Base-by-base conservation (phyloP, 2,113 vertebrate genomes). In the Phyllostomus hastatus region DNA sequence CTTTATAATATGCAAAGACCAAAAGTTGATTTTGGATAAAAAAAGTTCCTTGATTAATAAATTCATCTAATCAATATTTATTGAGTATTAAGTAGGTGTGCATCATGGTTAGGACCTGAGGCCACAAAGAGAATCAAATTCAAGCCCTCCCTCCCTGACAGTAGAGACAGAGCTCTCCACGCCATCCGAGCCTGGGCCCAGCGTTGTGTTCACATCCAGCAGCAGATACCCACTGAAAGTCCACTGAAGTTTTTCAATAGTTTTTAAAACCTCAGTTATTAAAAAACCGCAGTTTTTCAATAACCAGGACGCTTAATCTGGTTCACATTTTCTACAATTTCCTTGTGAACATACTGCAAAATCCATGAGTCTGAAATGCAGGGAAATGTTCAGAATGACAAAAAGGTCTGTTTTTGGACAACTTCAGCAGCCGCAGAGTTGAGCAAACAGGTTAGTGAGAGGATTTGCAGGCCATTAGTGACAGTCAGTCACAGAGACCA, bases 131-230 rank as follows among this genome's bases (percentile, higher is more conserved):
- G 3, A 10, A 79, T 9, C 17, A 50, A 41, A 35, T 5, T 11
- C 8, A 28, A 11, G 19, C 12, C 2, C 2, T 14, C 3, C 10
- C 2, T 2, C 12, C 16, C 33, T 2, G 41, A 59, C 31, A 52
- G 16, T 3, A 3, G 15, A 57, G n/a, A 12, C 31, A 1, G 4
- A 10, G 26, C 9, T 19, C 26, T 31, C 24, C 2, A 1, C 1
- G 4, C 7, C 6, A 8, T 66, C 1, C 0, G 31, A 28, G 22
- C 5, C 35, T 26, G 24, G 9, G 4, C n/a, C 26, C 19, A 5
- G 76, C 0, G 0, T 46, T 7, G 0, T 12, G 31, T 17, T 41
- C 16, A 16, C 17, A 35, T 8, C 11, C 7, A 33, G 24, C 0
- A 16, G 15, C 15, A 54, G 31, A 12, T 4, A 19, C 3, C 19